These are phyloP conservation scores for Danio albolineatus DNA, from an alignment of 2,797 vertebrate species.

Conservation along the genomic window DNA sequence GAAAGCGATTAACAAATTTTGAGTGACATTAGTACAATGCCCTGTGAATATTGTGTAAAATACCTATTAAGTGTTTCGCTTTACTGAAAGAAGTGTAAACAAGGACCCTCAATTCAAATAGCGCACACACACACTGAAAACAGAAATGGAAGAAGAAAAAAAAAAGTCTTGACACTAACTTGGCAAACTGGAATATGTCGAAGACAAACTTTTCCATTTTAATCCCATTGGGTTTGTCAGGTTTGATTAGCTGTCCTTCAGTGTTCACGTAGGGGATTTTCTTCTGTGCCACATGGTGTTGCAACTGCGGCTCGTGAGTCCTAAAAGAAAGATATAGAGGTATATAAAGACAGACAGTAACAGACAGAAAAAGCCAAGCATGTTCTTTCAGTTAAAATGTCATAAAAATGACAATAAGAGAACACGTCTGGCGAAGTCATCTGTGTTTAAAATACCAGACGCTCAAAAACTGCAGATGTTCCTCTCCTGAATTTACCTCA, in stretches of 20 bases:
- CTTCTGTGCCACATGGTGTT: constrained; percentile 97
- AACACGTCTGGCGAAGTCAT: constrained; percentile 54
- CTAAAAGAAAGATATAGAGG: constrained; percentile 68
- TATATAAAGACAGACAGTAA: constrained; percentile 29
- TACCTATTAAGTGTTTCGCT: neutral
- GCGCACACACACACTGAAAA: constrained; percentile 42
- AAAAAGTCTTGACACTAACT: constrained; percentile 80
- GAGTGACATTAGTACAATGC: neutral
- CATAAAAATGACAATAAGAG: constrained; percentile 52
- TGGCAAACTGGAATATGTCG: constrained; percentile 98
- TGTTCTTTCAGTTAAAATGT: constrained; percentile 56
- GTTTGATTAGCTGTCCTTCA: constrained; percentile 84
- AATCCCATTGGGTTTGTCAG: constrained; percentile 96
- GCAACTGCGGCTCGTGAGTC: constrained; percentile 88
- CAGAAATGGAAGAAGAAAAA: neutral
- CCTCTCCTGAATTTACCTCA: constrained; percentile 55
- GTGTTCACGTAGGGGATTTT: constrained; percentile 90
- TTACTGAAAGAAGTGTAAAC: constrained; percentile 30
- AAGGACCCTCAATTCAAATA: constrained; percentile 37
- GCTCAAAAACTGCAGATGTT: constrained; percentile 55
- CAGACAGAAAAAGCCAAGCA: constrained; percentile 29
- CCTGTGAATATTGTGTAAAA: neutral
- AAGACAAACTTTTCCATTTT: constrained; percentile 99
- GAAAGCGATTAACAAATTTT: neutral
- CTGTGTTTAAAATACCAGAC: constrained; percentile 60